Conservation (phyloP, 2,113 vertebrate species). For the Chionomys nivalis region DNA sequence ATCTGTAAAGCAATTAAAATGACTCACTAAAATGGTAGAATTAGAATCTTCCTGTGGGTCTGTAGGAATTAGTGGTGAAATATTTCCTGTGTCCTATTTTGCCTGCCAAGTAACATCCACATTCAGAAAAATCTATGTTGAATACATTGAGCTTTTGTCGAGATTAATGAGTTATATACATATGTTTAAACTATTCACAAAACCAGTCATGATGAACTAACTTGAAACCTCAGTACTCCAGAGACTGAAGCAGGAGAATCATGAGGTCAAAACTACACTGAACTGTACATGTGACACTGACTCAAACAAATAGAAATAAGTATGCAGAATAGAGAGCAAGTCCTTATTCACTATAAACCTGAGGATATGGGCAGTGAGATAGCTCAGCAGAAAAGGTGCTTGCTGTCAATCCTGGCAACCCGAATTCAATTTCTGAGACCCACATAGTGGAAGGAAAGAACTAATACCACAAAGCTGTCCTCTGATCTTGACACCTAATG, state of each 20-base stretch:
- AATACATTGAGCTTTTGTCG: not conserved
- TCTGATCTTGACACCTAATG: not conserved
- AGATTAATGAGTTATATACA: not conserved
- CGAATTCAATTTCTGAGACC: not conserved
- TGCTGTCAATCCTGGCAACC: too few relatives aligned
- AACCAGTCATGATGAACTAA: not conserved
- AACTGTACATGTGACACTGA: not conserved
- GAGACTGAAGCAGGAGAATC: not conserved
- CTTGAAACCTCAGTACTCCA: not conserved
- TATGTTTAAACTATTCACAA: not conserved
- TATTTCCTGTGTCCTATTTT: not conserved
- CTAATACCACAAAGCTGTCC: not conserved
- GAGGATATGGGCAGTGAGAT: not conserved
- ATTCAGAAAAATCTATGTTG: not conserved
- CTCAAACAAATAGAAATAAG: too few relatives aligned
- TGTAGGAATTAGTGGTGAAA: not conserved
- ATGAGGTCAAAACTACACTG: not conserved
- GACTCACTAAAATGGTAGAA: not conserved
- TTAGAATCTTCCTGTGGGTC: not conserved
- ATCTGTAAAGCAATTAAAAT: not conserved
- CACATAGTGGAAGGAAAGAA: not conserved
- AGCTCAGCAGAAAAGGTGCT: not conserved
- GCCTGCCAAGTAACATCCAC: not conserved
- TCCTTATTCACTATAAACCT: too few relatives aligned
- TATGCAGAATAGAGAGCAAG: not conserved